Conservation (phyloP, 2,113 vertebrate species). For the Eulemur macaco region DNA sequence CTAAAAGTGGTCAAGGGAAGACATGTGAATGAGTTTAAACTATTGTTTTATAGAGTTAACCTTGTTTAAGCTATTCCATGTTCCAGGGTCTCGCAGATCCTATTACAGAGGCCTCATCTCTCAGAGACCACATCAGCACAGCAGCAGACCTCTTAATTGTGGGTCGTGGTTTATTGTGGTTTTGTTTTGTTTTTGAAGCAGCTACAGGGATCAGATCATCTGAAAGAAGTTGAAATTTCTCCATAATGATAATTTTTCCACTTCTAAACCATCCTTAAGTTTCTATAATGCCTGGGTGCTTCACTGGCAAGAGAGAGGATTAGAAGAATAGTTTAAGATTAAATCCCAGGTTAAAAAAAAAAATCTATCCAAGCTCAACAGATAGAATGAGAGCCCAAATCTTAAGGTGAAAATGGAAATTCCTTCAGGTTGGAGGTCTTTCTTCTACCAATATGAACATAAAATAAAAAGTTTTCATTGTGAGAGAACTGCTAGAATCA, state of each 20-base stretch:
- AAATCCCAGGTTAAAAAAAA: not conserved
- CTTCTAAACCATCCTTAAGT: not conserved
- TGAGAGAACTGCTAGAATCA: conserved; percentile 7
- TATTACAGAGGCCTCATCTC: not conserved
- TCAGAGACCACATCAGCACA: not conserved
- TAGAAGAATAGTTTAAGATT: not conserved
- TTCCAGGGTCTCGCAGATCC: not conserved
- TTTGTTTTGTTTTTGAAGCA: not conserved
- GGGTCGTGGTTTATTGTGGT: not conserved
- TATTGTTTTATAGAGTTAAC: not conserved
- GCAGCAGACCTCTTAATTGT: not conserved
- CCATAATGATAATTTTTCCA: conserved; percentile 5
- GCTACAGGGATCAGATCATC: not conserved
- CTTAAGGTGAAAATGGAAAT: conserved; percentile 15
- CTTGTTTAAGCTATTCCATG: not conserved
- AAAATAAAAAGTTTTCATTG: not conserved
- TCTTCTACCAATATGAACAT: not conserved
- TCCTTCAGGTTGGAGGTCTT: not conserved
- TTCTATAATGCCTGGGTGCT: not conserved
- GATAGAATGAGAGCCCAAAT: not conserved
- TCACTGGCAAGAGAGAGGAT: not conserved
- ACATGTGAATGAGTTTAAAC: not conserved
- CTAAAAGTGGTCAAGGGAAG: not conserved
- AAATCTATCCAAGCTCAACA: not conserved
- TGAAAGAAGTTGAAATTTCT: not conserved